Evolutionary conservation across 2,888 invertebrate genomes (phyloP).

Genomic region (Corythucha ciliata): DNA sequence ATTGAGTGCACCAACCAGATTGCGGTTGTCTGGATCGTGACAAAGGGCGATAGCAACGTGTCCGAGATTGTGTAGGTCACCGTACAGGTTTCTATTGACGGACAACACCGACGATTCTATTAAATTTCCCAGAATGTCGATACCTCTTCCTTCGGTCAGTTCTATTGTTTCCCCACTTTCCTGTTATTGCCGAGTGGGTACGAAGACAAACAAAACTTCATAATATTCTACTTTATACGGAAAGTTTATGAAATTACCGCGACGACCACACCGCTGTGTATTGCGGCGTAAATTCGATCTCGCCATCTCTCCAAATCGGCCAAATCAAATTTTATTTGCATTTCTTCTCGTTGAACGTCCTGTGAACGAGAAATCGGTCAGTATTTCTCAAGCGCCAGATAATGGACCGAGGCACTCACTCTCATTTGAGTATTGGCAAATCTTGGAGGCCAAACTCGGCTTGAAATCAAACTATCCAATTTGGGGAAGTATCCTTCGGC

Average conservation of each 20-base stretch:
- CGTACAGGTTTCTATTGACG: slow-evolving; percentile 60
- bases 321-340: slow-evolving; percentile 57
- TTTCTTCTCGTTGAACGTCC: slow-evolving; percentile 58
- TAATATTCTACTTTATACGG: neutral
- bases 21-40: slow-evolving; percentile 71
- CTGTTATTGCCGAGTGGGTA: slow-evolving; percentile 42
- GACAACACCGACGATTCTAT: slow-evolving; percentile 64
- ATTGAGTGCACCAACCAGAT: slow-evolving; percentile 47
- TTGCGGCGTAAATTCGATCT: slow-evolving; percentile 60
- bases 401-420: slow-evolving; percentile 29
- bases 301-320: slow-evolving; percentile 67
- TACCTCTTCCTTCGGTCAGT: slow-evolving; percentile 59
- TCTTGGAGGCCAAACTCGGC: slow-evolving; percentile 65
- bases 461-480: slow-evolving; percentile 66
- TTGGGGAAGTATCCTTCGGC: slow-evolving; percentile 76
- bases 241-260: slow-evolving; percentile 44
- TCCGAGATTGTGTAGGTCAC: slow-evolving; percentile 73
- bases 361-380: slow-evolving; percentile 38
- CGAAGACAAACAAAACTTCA: neutral
- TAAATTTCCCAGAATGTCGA: slow-evolving; percentile 69
- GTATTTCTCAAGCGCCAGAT: neutral
- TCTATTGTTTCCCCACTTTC: slow-evolving; percentile 48
- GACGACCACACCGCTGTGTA: slow-evolving; percentile 53
- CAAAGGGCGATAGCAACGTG: slow-evolving; percentile 66
- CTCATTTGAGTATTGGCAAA: slow-evolving; percentile 34